Evolutionary conservation across 1,140 invertebrate genomes (phyloP).

Genomic region (Asobara japonica): DNA sequence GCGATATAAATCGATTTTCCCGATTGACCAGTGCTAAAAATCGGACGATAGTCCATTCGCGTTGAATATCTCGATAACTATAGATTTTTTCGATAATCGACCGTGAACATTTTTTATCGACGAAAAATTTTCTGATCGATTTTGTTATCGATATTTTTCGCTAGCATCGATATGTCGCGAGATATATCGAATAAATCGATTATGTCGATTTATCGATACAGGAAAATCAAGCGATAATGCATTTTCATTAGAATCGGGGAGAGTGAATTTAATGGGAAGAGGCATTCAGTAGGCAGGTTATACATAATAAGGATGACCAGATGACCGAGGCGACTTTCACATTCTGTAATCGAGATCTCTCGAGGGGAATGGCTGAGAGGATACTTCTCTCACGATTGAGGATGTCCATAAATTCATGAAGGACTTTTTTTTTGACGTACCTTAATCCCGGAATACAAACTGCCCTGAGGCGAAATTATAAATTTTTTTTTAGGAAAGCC

Average conservation of each 20-base stretch:
- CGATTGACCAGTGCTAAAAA: too few species aligned
- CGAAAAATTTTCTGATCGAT: neutral
- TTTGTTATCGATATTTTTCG: neutral
- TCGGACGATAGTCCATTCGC: neutral
- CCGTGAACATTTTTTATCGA: neutral
- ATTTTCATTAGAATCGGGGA: constrained; percentile 7
- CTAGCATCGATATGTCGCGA: too few species aligned
- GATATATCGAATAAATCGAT: too few species aligned
- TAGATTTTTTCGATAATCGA: too few species aligned
- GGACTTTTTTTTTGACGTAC: neutral
- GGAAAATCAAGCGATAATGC: neutral
- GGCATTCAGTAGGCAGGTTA: constrained; percentile 41
- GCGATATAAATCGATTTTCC: too few species aligned
- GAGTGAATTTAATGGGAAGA: constrained; percentile 7
- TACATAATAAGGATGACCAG: constrained; percentile 55
- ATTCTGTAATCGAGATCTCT: constrained; percentile 48
- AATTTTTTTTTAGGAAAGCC: too few species aligned
- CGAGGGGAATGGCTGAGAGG: constrained; percentile 2
- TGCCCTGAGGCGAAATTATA: neutral
- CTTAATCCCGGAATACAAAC: neutral
- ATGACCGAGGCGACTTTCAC: constrained; percentile 57
- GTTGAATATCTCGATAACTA: too few species aligned
- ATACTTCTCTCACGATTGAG: neutral
- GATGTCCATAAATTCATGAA: neutral
- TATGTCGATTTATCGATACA: neutral